A percentile compares a stretch with the other conserved stretches of the same genome.
Evolutionary conservation across 1,140 invertebrate species (phyloP).

Genomic region (Popillia japonica): DNA sequence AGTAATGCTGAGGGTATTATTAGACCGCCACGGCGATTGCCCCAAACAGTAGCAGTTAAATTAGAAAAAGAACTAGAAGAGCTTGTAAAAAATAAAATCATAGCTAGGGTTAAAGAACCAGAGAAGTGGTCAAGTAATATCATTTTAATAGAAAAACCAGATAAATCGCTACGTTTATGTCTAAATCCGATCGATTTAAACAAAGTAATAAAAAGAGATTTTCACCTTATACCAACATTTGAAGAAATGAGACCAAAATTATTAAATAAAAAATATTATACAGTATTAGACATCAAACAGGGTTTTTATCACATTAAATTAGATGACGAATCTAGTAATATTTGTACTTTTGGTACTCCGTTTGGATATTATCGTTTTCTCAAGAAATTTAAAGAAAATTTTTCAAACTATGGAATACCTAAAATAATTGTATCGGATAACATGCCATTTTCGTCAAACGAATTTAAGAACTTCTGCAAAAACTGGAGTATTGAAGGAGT

Average conservation of each 20-base stretch:
- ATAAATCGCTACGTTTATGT: background rate
- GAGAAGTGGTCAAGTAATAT: no score
- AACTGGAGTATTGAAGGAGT: no score
- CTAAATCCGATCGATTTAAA: background rate
- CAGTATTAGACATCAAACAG: constrained; percentile 46
- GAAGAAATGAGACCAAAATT: background rate
- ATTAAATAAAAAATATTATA: constrained; percentile 44
- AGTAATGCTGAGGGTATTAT: no score
- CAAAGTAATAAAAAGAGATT: background rate
- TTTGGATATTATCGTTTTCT: constrained; percentile 36
- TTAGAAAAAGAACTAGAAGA: constrained; percentile 9
- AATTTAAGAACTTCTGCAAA: no score
- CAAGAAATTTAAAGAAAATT: no score
- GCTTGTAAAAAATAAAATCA: background rate
- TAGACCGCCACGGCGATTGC: background rate
- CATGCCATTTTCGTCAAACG: no score
- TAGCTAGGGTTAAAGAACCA: no score
- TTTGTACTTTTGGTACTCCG: constrained; percentile 17
- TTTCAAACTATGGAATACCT: no score
- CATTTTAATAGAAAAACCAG: background rate
- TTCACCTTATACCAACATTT: background rate
- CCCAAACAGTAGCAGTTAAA: background rate
- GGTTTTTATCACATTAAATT: constrained; percentile 37
- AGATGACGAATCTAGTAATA: background rate
- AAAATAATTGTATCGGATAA: no score